These are phyloP conservation scores for Danionella cerebrum DNA, from an alignment of 2,113 vertebrate species.

Conservation along the genomic window DNA sequence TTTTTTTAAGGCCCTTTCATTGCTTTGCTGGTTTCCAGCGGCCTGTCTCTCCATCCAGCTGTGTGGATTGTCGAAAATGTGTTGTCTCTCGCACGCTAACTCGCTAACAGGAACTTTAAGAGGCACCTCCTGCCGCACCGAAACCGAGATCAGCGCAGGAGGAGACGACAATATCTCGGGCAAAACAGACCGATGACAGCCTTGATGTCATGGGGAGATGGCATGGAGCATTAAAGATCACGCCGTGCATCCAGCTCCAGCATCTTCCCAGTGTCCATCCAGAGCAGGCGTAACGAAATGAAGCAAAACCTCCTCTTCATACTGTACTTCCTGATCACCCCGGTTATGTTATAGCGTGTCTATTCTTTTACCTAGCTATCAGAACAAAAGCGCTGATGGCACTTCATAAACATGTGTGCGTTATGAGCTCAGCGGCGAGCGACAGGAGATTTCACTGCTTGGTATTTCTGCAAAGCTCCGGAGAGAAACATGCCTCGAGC, in stretches of 20 bases:
- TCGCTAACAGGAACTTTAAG: conserved; percentile 66
- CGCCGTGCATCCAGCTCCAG: conserved; percentile 22
- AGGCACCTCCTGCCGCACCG: conserved; percentile 60
- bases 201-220: conserved; percentile 45
- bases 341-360: conserved; percentile 17
- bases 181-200: conserved; percentile 56
- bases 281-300: conserved; percentile 31
- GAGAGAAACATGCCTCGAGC: conserved; percentile 60
- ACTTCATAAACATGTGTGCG: neutral
- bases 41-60: conserved; percentile 30
- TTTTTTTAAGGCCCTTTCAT: conserved; percentile 25
- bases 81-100: conserved; percentile 57
- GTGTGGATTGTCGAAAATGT: conserved; percentile 55
- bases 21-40: neutral
- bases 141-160: conserved; percentile 46
- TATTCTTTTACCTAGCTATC: conserved; percentile 16
- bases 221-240: conserved; percentile 34
- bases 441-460: conserved; percentile 59
- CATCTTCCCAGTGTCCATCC: conserved; percentile 28
- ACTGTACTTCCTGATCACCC: conserved; percentile 14
- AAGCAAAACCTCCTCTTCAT: conserved; percentile 23
- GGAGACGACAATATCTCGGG: conserved; percentile 52
- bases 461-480: conserved; percentile 66
- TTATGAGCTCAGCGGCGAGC: conserved; percentile 42
- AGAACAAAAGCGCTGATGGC: conserved; percentile 14